Percentiles rank a stretch among this genome's conserved stretches.
These are phyloP conservation scores for Thaumetopoea pityocampa DNA, from an alignment of 1,140 invertebrate species.

Conservation along the genomic window DNA sequence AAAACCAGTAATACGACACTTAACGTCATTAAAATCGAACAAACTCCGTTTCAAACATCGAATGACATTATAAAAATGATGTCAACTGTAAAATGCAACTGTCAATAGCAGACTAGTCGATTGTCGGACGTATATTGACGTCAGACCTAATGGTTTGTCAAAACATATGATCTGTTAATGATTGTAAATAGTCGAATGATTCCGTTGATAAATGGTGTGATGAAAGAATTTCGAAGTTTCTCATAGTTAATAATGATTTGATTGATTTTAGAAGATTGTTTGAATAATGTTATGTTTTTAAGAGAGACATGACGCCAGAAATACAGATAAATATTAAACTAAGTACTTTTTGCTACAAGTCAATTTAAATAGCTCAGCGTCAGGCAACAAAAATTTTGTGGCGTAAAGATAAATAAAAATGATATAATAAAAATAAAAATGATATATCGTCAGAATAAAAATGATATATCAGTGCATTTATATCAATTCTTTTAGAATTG, in stretches of 20 bases:
- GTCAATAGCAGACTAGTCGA: constrained; percentile 47
- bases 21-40: constrained; percentile 1
- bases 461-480: too few relatives aligned
- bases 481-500: too few relatives aligned
- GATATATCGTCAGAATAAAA: too few relatives aligned
- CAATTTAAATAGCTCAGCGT: too few relatives aligned
- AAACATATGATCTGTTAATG: constrained; percentile 65
- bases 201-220: constrained; percentile 54
- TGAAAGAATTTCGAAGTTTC: constrained; percentile 42
- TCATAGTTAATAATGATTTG: constrained; percentile 26
- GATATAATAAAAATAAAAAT: too few relatives aligned
- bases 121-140: constrained; percentile 42
- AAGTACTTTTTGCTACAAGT: too few relatives aligned
- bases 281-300: too few relatives aligned
- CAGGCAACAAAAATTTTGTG: too few relatives aligned
- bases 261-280: too few relatives aligned
- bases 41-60: constrained; percentile 36
- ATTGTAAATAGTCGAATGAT: constrained; percentile 36
- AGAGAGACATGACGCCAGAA: too few relatives aligned
- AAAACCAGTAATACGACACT: constrained; percentile 3
- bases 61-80: constrained; percentile 49
- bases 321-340: too few relatives aligned
- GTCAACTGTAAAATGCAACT: constrained; percentile 56
- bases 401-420: too few relatives aligned
- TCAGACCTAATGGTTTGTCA: constrained; percentile 64